These are phyloP conservation scores for Drosophila takahashii DNA, from an alignment of 1,140 invertebrate genomes.

Conservation along the genomic window DNA sequence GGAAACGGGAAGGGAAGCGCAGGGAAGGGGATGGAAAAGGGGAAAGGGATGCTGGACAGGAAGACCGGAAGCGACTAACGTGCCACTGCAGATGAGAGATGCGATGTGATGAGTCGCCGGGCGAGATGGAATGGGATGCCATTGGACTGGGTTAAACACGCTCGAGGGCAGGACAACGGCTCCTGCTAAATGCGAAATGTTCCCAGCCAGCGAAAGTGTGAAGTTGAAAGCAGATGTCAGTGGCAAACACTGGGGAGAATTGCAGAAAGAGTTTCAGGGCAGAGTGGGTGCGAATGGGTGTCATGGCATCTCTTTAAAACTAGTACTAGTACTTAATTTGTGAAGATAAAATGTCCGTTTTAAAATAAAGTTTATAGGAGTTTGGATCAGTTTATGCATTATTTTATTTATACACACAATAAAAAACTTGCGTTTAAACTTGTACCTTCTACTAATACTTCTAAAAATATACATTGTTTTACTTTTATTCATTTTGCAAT, in stretches of 20 bases:
- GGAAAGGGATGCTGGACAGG: conserved; percentile 19
- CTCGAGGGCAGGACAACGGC: conserved; percentile 52
- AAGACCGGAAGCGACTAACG: conserved; percentile 71
- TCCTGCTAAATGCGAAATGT: conserved; percentile 61
- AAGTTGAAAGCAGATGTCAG: conserved; percentile 59
- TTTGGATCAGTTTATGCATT: background rate
- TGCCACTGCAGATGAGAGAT: conserved; percentile 44
- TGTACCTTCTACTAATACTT: no score
- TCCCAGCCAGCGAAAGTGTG: conserved; percentile 52
- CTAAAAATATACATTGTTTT: no score
- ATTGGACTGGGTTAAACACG: conserved; percentile 2
- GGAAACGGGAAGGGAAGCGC: background rate
- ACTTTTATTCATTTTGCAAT: no score
- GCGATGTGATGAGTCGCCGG: conserved; percentile 29
- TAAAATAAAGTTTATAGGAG: no score
- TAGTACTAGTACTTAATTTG: no score
- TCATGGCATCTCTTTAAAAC: conserved; percentile 13
- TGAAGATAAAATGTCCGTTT: background rate
- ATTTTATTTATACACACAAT: no score
- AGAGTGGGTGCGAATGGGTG: conserved; percentile 10
- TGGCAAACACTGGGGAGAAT: conserved; percentile 5
- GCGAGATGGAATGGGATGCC: conserved; percentile 2
- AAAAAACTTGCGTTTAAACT: no score
- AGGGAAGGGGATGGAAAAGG: conserved; percentile 4
- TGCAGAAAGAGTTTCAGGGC: conserved; percentile 15